Evolutionary conservation across 2,888 invertebrate genomes (phyloP).

Genomic region (Tortrix viridana): DNA sequence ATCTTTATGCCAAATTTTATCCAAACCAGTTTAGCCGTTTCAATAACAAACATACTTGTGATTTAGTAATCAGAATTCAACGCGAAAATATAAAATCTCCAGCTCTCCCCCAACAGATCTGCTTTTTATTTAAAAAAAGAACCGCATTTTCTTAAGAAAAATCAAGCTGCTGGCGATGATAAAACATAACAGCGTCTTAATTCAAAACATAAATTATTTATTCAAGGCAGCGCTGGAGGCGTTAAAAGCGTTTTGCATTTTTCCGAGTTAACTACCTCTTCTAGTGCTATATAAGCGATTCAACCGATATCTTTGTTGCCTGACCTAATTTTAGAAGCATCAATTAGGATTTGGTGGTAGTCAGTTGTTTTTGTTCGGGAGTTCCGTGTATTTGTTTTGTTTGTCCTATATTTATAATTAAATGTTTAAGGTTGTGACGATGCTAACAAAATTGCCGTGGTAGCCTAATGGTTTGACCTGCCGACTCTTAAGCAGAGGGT

Average conservation of each 20-base stretch:
- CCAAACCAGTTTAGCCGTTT: too few species aligned
- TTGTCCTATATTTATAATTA: too few species aligned
- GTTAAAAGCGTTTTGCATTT: conserved; percentile 38
- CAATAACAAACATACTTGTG: too few species aligned
- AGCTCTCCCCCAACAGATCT: not conserved
- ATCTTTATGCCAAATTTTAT: too few species aligned
- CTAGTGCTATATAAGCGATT: conserved; percentile 29
- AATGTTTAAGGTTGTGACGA: too few species aligned
- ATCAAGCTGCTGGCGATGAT: conserved; percentile 19
- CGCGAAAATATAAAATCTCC: not conserved
- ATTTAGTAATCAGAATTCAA: too few species aligned
- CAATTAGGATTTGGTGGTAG: conserved; percentile 52
- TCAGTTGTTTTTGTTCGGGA: not conserved
- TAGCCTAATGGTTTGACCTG: too few species aligned
- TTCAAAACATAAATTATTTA: conserved; percentile 38
- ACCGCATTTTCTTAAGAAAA: conserved; percentile 12
- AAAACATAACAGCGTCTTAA: conserved; percentile 37
- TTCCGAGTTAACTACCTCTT: conserved; percentile 31
- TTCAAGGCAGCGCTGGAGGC: conserved; percentile 29
- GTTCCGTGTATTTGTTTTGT: not conserved
- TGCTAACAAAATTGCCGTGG: too few species aligned
- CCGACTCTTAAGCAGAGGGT: too few species aligned
- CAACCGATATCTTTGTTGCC: conserved; percentile 31
- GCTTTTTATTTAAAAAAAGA: not conserved
- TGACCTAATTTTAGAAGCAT: conserved; percentile 56